Evolutionary conservation across 2,113 vertebrate species (phyloP).

Genomic region (Stigmatopora argus): DNA sequence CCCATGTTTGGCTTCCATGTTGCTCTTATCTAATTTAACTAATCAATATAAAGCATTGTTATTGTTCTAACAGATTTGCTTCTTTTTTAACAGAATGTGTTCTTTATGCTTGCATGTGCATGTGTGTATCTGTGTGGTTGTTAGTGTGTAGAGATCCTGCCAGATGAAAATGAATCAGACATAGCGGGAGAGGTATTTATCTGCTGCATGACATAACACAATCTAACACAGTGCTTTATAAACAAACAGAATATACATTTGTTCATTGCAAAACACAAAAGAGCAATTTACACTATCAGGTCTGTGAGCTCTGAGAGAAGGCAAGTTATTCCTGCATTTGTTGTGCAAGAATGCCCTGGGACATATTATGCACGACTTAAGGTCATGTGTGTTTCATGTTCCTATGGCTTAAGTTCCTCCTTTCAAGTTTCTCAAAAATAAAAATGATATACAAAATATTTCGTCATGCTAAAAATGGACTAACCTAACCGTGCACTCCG

Average conservation of each 20-base stretch:
- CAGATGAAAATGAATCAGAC: slow-evolving; percentile 55
- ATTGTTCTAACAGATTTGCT: background rate
- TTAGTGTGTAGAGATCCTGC: slow-evolving; percentile 52
- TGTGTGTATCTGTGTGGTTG: slow-evolving; percentile 23
- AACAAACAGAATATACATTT: background rate
- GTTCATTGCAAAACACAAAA: background rate
- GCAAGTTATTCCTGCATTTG: background rate
- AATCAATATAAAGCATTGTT: background rate
- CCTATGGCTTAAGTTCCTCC: background rate
- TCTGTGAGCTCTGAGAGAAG: background rate
- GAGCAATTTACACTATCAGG: background rate
- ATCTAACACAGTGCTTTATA: slow-evolving; percentile 6
- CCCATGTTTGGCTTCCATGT: background rate
- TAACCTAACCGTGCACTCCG: background rate
- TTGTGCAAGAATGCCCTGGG: background rate
- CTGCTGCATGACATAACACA: slow-evolving; percentile 28
- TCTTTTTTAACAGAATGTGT: slow-evolving; percentile 27
- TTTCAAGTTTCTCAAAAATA: too few relatives aligned
- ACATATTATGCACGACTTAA: background rate
- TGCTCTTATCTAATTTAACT: background rate
- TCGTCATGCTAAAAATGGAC: background rate
- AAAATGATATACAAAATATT: too few relatives aligned
- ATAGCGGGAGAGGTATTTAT: slow-evolving; percentile 57
- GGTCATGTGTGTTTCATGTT: background rate
- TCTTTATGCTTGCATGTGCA: slow-evolving; percentile 22